phyloP scores from a whole-genome alignment of 2,888 invertebrate genomes.

The Chloromyia formosa region DNA sequence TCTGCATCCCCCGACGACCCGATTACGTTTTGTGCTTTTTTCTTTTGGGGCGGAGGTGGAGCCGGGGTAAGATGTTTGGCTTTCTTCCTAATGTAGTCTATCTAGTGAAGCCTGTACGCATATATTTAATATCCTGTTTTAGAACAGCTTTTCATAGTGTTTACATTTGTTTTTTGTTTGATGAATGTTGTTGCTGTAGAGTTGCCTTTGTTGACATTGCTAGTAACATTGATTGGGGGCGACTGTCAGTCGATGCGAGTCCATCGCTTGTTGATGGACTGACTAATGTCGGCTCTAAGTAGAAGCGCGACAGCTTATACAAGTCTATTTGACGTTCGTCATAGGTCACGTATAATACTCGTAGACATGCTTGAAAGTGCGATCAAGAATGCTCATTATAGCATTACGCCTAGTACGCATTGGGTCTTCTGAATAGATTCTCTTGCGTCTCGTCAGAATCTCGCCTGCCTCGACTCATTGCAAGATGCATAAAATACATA shows the following conservation, averaged over 20 bases:
- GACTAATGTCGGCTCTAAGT: conserved; percentile 19
- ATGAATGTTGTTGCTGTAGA: conserved; percentile 17
- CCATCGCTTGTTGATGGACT: conserved; percentile 29
- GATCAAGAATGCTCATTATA: no score
- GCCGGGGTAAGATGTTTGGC: no score
- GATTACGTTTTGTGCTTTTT: no score
- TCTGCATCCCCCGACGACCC: neutral
- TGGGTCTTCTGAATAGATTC: neutral
- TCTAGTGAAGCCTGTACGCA: neutral
- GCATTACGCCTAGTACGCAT: no score
- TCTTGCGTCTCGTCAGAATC: no score
- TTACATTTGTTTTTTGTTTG: conserved; percentile 37
- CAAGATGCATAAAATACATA: no score
- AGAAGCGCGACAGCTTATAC: conserved; percentile 7
- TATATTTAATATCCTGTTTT: conserved; percentile 35
- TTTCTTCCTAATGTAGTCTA: no score
- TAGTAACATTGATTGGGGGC: neutral
- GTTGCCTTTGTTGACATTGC: conserved; percentile 1
- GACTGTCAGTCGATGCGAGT: neutral
- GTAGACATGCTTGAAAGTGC: neutral
- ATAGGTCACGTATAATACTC: neutral
- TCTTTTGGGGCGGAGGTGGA: no score
- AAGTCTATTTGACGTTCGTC: neutral
- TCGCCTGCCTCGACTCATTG: no score
- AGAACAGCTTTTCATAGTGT: conserved; percentile 38